Percentiles rank a stretch among this genome's conserved stretches.
Conservation (phyloP, 1,140 invertebrate species). For the Colletes latitarsis region DNA sequence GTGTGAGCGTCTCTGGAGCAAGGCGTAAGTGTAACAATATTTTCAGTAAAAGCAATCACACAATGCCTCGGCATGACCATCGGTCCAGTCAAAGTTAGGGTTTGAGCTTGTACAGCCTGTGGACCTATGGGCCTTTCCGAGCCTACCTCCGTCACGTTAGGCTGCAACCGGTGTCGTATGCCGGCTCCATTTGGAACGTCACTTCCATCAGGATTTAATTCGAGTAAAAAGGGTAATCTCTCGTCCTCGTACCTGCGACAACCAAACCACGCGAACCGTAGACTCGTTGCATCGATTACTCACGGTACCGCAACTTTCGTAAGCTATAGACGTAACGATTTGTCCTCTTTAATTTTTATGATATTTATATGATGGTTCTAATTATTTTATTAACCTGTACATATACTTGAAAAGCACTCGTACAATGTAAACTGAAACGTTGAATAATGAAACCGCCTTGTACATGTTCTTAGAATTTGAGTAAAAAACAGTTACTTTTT, state of each 20-base stretch:
- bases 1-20: conserved; percentile 95
- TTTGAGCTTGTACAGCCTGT: conserved; percentile 79
- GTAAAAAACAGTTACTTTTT: no score
- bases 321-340: no score
- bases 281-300: no score
- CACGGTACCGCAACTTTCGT: no score
- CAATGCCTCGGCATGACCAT: conserved; percentile 96
- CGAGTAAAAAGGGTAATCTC: conserved; percentile 83
- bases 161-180: conserved; percentile 83
- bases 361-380: no score
- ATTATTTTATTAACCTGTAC: no score
- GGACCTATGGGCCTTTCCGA: conserved; percentile 83
- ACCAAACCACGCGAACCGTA: no score
- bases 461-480: no score
- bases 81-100: conserved; percentile 85
- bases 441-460: no score
- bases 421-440: no score
- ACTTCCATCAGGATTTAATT: conserved; percentile 85
- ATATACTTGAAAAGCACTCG: no score
- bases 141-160: conserved; percentile 89
- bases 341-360: no score
- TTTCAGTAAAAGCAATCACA: conserved; percentile 93
- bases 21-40: conserved; percentile 95
- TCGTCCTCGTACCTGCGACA: conserved; percentile 80
- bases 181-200: conserved; percentile 83